Percentiles rank a stretch among this genome's conserved stretches.
These are phyloP conservation scores for Heliornis fulica DNA, from an alignment of 2,113 vertebrate genomes.

Conservation along the genomic window DNA sequence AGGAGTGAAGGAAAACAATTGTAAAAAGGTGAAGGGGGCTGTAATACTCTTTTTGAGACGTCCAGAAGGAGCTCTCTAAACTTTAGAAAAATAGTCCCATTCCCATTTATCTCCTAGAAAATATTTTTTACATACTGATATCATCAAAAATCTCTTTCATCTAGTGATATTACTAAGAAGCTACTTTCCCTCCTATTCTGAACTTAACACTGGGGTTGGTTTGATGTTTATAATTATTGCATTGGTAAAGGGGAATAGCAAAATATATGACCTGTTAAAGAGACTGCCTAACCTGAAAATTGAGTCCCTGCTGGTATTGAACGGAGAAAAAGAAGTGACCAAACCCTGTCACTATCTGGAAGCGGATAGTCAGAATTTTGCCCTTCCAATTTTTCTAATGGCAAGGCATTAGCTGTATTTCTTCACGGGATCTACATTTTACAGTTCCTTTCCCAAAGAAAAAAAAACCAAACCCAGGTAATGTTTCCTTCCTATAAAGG, in stretches of 20 bases:
- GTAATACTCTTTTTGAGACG: background rate
- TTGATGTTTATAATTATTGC: too few relatives aligned
- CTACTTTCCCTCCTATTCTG: background rate
- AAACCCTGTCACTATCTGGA: background rate
- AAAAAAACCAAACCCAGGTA: background rate
- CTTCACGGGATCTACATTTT: background rate
- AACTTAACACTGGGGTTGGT: background rate
- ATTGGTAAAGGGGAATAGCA: background rate
- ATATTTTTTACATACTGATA: background rate
- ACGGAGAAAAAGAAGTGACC: background rate
- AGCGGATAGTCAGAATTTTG: background rate
- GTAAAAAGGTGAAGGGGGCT: rapidly evolving
- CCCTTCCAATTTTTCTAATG: background rate
- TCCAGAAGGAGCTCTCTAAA: background rate
- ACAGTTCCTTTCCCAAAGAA: background rate
- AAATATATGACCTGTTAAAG: background rate
- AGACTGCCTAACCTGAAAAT: background rate
- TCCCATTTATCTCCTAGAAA: background rate
- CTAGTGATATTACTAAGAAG: background rate
- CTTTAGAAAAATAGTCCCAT: background rate
- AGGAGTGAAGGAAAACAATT: background rate
- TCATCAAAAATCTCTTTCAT: background rate
- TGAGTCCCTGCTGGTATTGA: background rate
- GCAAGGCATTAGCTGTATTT: background rate
- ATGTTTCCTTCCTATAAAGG: background rate